Conservation (phyloP, 2,113 vertebrate genomes). For the Crotalus helleri region DNA sequence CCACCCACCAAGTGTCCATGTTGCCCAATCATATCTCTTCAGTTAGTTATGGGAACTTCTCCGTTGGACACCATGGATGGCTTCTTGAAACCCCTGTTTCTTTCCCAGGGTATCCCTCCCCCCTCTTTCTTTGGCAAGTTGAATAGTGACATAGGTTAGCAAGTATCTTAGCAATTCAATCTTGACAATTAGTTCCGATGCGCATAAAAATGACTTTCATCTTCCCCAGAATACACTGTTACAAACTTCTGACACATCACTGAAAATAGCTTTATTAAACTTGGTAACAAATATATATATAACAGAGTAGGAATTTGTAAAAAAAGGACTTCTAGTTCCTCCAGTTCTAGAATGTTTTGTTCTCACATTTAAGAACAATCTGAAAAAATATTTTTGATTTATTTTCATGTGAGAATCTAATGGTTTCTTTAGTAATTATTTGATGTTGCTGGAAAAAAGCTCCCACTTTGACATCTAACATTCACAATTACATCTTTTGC, state of each 20-base stretch:
- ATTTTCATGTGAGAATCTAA: conserved; percentile 14
- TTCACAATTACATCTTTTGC: not conserved
- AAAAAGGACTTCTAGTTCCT: conserved; percentile 50
- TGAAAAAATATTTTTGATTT: conserved; percentile 32
- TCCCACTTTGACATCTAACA: conserved; percentile 1
- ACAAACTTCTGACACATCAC: conserved; percentile 44
- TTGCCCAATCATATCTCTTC: too few species aligned
- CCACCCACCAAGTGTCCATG: too few species aligned
- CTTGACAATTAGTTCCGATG: conserved; percentile 73
- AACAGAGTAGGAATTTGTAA: conserved; percentile 40
- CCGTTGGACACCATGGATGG: too few species aligned
- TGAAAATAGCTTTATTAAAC: conserved; percentile 53
- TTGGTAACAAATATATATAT: conserved; percentile 48
- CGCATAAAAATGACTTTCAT: conserved; percentile 78
- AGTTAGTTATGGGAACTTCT: too few species aligned
- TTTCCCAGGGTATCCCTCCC: too few species aligned
- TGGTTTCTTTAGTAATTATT: not conserved
- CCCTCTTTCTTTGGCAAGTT: too few species aligned
- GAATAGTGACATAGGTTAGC: too few species aligned
- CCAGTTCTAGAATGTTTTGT: conserved; percentile 39
- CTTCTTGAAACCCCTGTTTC: too few species aligned
- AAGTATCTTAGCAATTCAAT: too few species aligned
- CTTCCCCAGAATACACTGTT: conserved; percentile 66
- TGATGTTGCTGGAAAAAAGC: not conserved
- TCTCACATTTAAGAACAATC: conserved; percentile 41